These are phyloP conservation scores for Apis laboriosa DNA, from an alignment of 1,140 invertebrate species.

Conservation along the genomic window DNA sequence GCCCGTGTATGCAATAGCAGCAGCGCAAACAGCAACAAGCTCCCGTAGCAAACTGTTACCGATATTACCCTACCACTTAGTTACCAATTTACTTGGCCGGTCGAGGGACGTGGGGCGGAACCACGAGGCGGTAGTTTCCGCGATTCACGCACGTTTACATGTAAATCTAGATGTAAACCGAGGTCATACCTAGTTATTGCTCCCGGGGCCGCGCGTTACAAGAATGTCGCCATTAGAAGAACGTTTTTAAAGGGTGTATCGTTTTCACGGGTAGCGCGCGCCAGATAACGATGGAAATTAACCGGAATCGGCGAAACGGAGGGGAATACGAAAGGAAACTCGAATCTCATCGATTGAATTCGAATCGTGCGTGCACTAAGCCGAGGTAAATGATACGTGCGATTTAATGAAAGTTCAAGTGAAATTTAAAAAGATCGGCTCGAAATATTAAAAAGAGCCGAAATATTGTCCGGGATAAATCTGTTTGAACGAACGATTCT, in stretches of 20 bases:
- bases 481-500: no score
- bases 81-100: slow-evolving; percentile 62
- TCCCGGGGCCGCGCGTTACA: not conserved
- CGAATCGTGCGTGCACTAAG: not conserved
- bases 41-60: slow-evolving; percentile 55
- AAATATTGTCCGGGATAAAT: no score
- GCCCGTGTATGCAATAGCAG: slow-evolving; percentile 10
- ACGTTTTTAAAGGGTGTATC: slow-evolving; percentile 48
- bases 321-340: no score
- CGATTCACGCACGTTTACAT: slow-evolving; percentile 59
- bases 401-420: not conserved
- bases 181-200: slow-evolving; percentile 58
- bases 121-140: slow-evolving; percentile 44
- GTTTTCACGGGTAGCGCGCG: slow-evolving; percentile 7
- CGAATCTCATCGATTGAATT: slow-evolving; percentile 24
- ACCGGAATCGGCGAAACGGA: not conserved
- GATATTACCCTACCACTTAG: slow-evolving; percentile 60
- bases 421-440: not conserved
- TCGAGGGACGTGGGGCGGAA: not conserved
- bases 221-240: slow-evolving; percentile 29
- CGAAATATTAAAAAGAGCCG: no score
- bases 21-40: slow-evolving; percentile 47
- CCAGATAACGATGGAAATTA: slow-evolving; percentile 56
- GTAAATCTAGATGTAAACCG: slow-evolving; percentile 62
- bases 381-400: not conserved